Base-by-base conservation (phyloP, 2,888 invertebrate species). In the Lucinisca nassula region DNA sequence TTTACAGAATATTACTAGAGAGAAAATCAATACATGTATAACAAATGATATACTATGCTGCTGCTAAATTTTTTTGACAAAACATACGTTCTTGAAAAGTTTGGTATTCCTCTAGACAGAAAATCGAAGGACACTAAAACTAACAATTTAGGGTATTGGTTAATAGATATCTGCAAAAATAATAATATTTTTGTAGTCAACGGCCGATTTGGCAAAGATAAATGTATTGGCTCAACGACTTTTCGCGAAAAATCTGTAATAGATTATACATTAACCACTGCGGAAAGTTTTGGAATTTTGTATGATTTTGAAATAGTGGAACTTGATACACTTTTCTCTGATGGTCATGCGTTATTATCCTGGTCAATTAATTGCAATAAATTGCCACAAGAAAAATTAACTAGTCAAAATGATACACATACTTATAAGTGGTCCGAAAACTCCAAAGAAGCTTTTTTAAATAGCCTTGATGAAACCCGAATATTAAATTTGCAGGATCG, bases 161-260 rank as follows among this genome's bases (percentile, higher is more conserved):
- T 70, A 6, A 70, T 30, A 27, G 70, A 70, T 35, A 17, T 70
- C 6, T 70, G 70, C 27, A 70, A 70, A 70, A 70, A 70, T 70
- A 70, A 70, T 70, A 70, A 70, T 70, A 6, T 70, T 6, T 70
- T 70, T 30, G 27, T 70, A 27, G 14, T 70, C 3, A 70, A 70
- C 37, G 70, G 32, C 6, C 6, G 70, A 70, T 10, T 37, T 21
- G 70, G 70, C 3, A 70, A 70, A 32, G 70, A 70, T 24, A 70
- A 70, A 30, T 8, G 37, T 27, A 30, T 70, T 37, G 70, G 37
- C 17, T 17, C 14, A n/a, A 14, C 17, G 27, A 70, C 70, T 14
- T 70, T 70, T 21, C 12, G 32, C 4, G 37, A 70, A 6, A 32
- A 27, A 21, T 70, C 70, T 21, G 17, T 70, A 30, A 70, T 70